These are phyloP conservation scores for Mus minutoides DNA, from an alignment of 2,797 vertebrate species.

Conservation along the genomic window DNA sequence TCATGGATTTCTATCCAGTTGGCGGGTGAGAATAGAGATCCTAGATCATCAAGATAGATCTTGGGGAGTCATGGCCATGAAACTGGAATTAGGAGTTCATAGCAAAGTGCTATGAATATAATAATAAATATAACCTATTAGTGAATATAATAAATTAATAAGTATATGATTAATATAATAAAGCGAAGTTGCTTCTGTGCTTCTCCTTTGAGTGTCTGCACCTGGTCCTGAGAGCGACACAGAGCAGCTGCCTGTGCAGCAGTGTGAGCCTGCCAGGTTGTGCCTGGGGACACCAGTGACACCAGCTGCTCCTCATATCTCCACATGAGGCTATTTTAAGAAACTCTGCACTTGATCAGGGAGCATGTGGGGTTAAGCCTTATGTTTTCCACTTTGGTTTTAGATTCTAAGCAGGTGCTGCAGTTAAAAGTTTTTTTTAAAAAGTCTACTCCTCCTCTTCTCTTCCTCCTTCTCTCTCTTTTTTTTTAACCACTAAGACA, in stretches of 20 bases:
- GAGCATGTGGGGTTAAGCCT: constrained; percentile 72
- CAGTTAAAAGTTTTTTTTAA: constrained; percentile 20
- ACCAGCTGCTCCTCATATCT: constrained; percentile 67
- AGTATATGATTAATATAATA: background rate
- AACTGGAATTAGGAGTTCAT: background rate
- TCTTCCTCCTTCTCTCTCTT: too few species aligned
- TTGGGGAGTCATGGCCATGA: background rate
- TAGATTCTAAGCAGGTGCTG: constrained; percentile 69
- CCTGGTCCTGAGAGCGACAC: background rate
- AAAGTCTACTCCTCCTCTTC: constrained; percentile 60
- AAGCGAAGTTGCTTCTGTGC: background rate
- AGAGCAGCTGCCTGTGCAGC: constrained; percentile 59
- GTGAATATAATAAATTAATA: background rate
- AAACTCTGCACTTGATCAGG: constrained; percentile 71
- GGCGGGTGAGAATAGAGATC: constrained; percentile 2
- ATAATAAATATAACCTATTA: background rate
- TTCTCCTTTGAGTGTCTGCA: constrained; percentile 1
- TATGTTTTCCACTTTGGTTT: constrained; percentile 73
- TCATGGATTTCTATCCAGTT: background rate
- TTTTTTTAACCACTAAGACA: background rate
- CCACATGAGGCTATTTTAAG: constrained; percentile 75
- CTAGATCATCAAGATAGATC: background rate
- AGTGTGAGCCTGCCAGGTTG: constrained; percentile 36
- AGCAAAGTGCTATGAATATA: background rate
- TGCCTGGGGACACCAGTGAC: constrained; percentile 26